Percentiles rank a stretch among this genome's conserved stretches.
Conservation (phyloP, 2,113 vertebrate species). For the Sinocyclocheilus grahami region DNA sequence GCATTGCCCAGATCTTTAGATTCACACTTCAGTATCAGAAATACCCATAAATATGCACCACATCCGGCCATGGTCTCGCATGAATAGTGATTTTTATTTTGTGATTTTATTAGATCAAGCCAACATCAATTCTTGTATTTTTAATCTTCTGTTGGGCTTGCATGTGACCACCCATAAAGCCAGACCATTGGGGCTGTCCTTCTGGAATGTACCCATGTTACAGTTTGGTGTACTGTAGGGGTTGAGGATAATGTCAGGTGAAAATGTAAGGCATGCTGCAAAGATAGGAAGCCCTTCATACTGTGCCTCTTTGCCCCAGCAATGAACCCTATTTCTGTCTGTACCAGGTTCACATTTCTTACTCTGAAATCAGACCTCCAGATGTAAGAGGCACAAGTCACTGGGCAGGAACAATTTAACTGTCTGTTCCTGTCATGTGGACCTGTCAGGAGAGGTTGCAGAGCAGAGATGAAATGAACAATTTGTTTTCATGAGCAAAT, state of each 20-base stretch:
- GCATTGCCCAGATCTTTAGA: slow-evolving; percentile 49
- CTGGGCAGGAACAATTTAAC: slow-evolving; percentile 80
- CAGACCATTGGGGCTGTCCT: slow-evolving; percentile 48
- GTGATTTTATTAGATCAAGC: slow-evolving; percentile 55
- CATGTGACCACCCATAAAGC: slow-evolving; percentile 70
- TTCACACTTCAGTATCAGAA: slow-evolving; percentile 66
- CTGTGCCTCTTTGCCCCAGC: slow-evolving; percentile 72
- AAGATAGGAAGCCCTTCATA: slow-evolving; percentile 69
- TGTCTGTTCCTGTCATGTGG: slow-evolving; percentile 71
- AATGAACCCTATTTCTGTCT: slow-evolving; percentile 69
- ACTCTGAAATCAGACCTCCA: slow-evolving; percentile 76
- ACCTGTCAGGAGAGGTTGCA: slow-evolving; percentile 46
- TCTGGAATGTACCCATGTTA: slow-evolving; percentile 72
- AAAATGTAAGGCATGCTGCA: slow-evolving; percentile 71
- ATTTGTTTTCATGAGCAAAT: slow-evolving; percentile 17
- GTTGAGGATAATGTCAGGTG: slow-evolving; percentile 68
- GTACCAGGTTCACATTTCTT: slow-evolving; percentile 72
- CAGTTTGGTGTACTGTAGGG: slow-evolving; percentile 36
- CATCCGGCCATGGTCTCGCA: slow-evolving; percentile 44
- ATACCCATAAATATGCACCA: slow-evolving; percentile 44
- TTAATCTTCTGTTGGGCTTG: slow-evolving; percentile 55
- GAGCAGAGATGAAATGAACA: slow-evolving; percentile 7
- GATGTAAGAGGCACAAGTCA: slow-evolving; percentile 72
- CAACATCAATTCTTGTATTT: slow-evolving; percentile 67
- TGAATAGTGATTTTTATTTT: slow-evolving; percentile 67